phyloP scores from a whole-genome alignment of 2,797 vertebrate species.

The Lithobates sylvaticus region DNA sequence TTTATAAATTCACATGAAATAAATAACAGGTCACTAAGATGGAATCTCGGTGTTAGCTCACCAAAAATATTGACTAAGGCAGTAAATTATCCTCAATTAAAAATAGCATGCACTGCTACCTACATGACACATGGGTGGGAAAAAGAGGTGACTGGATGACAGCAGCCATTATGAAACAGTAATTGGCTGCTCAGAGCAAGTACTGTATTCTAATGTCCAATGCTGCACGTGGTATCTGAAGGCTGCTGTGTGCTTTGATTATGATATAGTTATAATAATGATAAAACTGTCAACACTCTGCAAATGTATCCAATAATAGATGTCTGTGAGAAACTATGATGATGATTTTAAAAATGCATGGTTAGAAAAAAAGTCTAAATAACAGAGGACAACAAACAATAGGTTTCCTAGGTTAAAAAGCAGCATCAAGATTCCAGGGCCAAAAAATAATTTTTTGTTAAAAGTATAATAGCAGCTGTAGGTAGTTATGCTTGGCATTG shows the following conservation, averaged over 20 bases:
- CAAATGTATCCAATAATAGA: not conserved
- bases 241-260: not conserved
- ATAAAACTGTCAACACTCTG: not conserved
- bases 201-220: conserved; percentile 3
- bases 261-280: not conserved
- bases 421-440: not conserved
- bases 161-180: conserved; percentile 21
- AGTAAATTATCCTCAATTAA: conserved; percentile 9
- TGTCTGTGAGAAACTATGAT: not conserved
- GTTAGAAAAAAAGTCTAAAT: not conserved
- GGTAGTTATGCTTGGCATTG: too few relatives aligned
- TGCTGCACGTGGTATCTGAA: not conserved
- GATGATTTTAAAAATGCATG: not conserved
- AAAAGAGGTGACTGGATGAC: not conserved
- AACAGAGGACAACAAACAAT: not conserved
- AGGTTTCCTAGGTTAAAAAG: not conserved
- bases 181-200: conserved; percentile 30
- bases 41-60: not conserved
- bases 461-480: too few relatives aligned
- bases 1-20: not conserved
- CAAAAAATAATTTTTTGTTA: too few relatives aligned
- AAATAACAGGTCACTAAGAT: not conserved
- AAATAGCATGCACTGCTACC: not conserved
- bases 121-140: not conserved
- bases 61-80: not conserved